Base-by-base conservation (phyloP, 2,797 vertebrate species). In the Coregonus suidteri region DNA sequence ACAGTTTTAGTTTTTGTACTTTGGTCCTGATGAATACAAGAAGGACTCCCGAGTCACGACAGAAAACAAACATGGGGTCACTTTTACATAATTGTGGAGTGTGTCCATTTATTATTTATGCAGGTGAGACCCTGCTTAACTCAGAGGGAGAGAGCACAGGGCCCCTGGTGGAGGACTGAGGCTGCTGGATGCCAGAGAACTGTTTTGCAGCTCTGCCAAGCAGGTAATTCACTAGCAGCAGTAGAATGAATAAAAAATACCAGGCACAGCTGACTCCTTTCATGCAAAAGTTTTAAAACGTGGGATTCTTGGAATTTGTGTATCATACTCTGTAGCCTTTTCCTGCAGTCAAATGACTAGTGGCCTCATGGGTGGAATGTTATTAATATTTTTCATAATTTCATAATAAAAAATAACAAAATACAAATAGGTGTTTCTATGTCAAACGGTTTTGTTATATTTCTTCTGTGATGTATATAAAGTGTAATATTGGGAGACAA, bases 191-290 rank as follows among this genome's bases (percentile, higher is more conserved):
- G 90, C 88, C 91, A 89, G 84, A 88, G 88, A 88, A 86, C 92
- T 93, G 88, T 91, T 91, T 88, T 90, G 90, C 92, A 91, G 88
- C 90, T 91, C 90, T 91, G 90, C 91, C 92, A 91, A 93, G 93
- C 92, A 94, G 91, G 93, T 93, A 93, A 95, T 93, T 93, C 93
- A 93, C 89, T 89, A 90, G 91, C 91, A 90, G 91, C 86, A 89
- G 91, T 85, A 80, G 86, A 89, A 94, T 94, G 92, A 94, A 94
- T 94, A 91, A 94, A 93, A 93, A 83, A 94, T 93, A 91, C 91
- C 18, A 86, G 86, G 87, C 88, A 85, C 90, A 92, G 90, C 91
- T 91, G 91, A 93, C 88, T 93, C 90, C 86, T 91, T 90, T 90
- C 89, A 84, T 91, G 87, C 89, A 88, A 88, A 85, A 75, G 88